Base-by-base conservation (phyloP, 2,113 vertebrate species). In the Nerophis ophidion region DNA sequence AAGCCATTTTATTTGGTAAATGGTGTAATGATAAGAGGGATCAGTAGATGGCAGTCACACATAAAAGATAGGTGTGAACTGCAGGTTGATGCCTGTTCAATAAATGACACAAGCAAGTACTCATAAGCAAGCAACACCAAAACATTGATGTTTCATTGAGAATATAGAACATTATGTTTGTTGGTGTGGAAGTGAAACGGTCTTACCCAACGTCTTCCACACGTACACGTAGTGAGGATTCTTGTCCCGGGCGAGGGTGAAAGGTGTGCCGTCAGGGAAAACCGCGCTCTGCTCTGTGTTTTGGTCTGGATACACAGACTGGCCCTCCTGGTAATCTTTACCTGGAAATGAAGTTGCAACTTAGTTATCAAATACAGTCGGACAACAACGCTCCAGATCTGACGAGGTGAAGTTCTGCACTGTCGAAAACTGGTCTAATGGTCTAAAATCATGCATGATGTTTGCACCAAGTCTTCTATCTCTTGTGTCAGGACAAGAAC, bases 181-280 rank as follows among this genome's bases (percentile, higher is more conserved):
- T 33, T 26, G 8, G 9, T 51, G 17, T 12, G 9, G 26, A 14
- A 53, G 7, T 34, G 0, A 33, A 54, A 47, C 44, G 40, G 40
- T 33, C 89, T 92, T 84, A 96, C 95, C 95, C 91, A 88, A 92
- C 0, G 91, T 90, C 86, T 94, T 95, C 95, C 95, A 98, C 63
- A 98, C 94, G 50, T 92, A 98, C 73, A 98, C 90, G 26, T 94
- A 98, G 46, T 60, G 89, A 16, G 90, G 89, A 0, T 81, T 91
- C 57, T 58, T 90, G 6, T 67, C 36, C 52, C 42, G 84, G 17
- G 47, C 77, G 61, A 71, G 56, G 13, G 81, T 86, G 63, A 94
- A 91, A 0, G 89, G 85, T 2, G 71, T 82, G 1, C 94, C 94
- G 0, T 98, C 91, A 2, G 94, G 95, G 70, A 96, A 97, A 44